These are phyloP conservation scores for Palythoa grandiflora DNA, from an alignment of 92 coral and sea anemone genomes.

Conservation along the genomic window DNA sequence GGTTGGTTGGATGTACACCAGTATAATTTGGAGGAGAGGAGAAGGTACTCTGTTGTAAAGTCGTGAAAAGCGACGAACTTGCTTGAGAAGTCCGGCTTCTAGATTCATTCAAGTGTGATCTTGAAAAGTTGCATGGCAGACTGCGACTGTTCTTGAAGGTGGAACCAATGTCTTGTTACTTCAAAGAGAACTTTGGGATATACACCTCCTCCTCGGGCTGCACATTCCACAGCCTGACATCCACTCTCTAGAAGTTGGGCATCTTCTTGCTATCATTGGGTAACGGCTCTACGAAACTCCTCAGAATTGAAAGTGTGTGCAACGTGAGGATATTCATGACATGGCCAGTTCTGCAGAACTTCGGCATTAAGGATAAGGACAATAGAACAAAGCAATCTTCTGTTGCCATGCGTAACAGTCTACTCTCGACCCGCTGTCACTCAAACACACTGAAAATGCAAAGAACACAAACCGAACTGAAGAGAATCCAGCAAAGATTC, in stretches of 20 bases:
- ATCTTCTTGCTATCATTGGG: slow-evolving; percentile 92
- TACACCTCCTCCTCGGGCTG: slow-evolving; percentile 97
- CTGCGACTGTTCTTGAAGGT: slow-evolving; percentile 89
- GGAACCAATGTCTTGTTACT: slow-evolving; percentile 95
- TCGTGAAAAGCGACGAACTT: slow-evolving; percentile 64
- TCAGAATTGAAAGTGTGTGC: slow-evolving; percentile 96
- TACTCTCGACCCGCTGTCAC: too few species aligned
- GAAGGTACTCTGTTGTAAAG: slow-evolving; percentile 61
- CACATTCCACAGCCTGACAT: slow-evolving; percentile 94
- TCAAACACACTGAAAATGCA: too few species aligned
- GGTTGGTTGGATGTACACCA: slow-evolving; percentile 70
- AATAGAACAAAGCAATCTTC: too few species aligned
- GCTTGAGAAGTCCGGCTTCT: slow-evolving; percentile 69
- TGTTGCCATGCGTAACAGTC: too few species aligned
- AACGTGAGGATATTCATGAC: slow-evolving; percentile 85
- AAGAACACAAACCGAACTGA: too few species aligned
- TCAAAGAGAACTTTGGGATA: slow-evolving; percentile 98
- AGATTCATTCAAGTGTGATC: slow-evolving; percentile 74
- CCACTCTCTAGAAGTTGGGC: slow-evolving; percentile 87
- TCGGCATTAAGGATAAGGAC: too few species aligned
- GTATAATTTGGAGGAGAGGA: slow-evolving; percentile 64
- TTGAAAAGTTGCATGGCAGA: slow-evolving; percentile 40
- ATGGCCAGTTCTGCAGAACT: slow-evolving; percentile 87
- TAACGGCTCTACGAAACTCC: slow-evolving; percentile 87
- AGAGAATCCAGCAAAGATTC: too few species aligned